Conservation (phyloP, 2,888 invertebrate genomes). For the Neocrepidodera transversa region DNA sequence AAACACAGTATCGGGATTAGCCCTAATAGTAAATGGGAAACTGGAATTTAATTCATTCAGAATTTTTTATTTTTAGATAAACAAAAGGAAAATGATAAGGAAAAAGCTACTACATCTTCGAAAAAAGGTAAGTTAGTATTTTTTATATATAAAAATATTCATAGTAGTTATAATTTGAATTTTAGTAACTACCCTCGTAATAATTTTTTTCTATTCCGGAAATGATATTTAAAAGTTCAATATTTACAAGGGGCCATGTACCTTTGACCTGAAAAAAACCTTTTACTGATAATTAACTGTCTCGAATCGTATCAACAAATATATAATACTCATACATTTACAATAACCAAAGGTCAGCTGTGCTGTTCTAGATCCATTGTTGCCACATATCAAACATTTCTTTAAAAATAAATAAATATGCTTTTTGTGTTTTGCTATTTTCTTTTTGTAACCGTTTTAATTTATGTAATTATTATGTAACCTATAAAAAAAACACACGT, state of each 20-base stretch:
- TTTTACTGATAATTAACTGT: conserved; percentile 13
- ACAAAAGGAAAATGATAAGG: background rate
- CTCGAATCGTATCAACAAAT: conserved; percentile 16
- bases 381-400: conserved; percentile 10
- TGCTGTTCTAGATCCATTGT: background rate
- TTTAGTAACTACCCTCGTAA: conserved; percentile 1
- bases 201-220: conserved; percentile 1
- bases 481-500: background rate
- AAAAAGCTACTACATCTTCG: background rate
- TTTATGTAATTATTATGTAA: background rate
- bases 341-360: conserved; percentile 9
- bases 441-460: background rate
- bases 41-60: too few relatives aligned
- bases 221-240: conserved; percentile 1
- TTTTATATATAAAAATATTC: background rate
- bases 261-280: conserved; percentile 17
- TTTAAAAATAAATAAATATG: background rate
- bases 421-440: background rate
- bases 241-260: conserved; percentile 8
- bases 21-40: background rate
- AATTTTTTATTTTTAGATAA: background rate
- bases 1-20: background rate
- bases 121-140: conserved; percentile 11
- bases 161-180: background rate
- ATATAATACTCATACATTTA: conserved; percentile 13